Base-by-base conservation (phyloP, 2,888 invertebrate species). In the Macrophya annulata region DNA sequence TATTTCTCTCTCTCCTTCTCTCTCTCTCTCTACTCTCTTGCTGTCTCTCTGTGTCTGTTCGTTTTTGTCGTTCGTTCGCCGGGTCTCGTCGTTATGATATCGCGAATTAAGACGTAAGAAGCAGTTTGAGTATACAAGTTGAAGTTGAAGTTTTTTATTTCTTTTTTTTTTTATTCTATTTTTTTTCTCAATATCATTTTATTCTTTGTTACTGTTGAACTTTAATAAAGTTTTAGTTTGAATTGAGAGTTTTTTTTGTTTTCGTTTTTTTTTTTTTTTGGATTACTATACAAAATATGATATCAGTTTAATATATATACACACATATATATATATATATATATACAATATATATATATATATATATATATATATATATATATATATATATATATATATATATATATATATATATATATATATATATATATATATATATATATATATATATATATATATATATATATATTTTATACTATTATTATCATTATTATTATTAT, bases 1-100 rank as follows among this genome's bases (percentile, higher is more conserved):
- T 87, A 86, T 81, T 86, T 87, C 45, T 88, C 87, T 81, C 62
- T 81, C 79, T 55, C 87, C 84, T 79, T 84, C 45, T 79, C 77
- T 37, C 74, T 25, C 5, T 87, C 45, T 88, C 87, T 81, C 62
- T 81, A n/a, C 79, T 55, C 86, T 84, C 87, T 87, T 87, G 25
- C 48, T 37, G 71, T n/a, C 6, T 84, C 62, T 71, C 62, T 85
- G 77, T 85, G 62, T 81, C 81, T 25, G 81, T 62, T 62, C 40
- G 79, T n/a, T 81, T 37, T 81, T 59, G 79, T 51, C 76, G 76
- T 51, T 48, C 62, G 81, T 81, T 81, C 59, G 81, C 81, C 81
- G 81, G 40, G 59, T 81, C 31, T 31, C 62, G 81, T 62, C 81
- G 81, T 81, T 81, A 81, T 62, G 81, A 81, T 81, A 81, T 81